phyloP scores from a whole-genome alignment of 2,797 vertebrate species.

The Falco berigora region DNA sequence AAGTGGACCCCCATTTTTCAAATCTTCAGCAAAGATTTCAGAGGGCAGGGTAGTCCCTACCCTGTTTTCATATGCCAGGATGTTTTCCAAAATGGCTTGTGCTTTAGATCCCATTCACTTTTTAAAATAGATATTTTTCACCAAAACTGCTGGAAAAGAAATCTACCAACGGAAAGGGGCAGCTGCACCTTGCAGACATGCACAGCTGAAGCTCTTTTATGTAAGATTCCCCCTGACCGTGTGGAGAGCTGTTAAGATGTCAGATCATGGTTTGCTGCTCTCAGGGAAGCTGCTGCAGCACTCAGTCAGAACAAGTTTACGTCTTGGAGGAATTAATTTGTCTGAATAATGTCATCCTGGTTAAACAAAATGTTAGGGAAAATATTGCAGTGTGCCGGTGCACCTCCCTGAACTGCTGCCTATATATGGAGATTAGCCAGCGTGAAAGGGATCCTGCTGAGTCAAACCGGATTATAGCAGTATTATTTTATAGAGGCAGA shows the following conservation, averaged over 20 bases:
- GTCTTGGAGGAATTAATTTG: slow-evolving; percentile 63
- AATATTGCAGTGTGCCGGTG: slow-evolving; percentile 29
- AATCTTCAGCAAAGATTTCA: neutral
- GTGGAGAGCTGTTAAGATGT: slow-evolving; percentile 55
- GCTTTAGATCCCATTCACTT: neutral
- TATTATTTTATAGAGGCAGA: slow-evolving; percentile 45
- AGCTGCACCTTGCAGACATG: slow-evolving; percentile 19
- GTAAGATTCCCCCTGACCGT: slow-evolving; percentile 17
- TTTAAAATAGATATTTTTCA: neutral
- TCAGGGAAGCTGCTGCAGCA: slow-evolving; percentile 37
- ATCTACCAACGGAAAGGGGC: neutral
- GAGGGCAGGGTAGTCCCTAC: neutral
- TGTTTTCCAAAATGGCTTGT: neutral
- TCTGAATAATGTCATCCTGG: slow-evolving; percentile 61
- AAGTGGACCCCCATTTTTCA: neutral
- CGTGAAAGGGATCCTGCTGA: slow-evolving; percentile 37
- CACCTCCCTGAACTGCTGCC: slow-evolving; percentile 51
- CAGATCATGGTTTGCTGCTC: slow-evolving; percentile 55
- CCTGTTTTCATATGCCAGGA: neutral
- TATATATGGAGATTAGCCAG: slow-evolving; percentile 57
- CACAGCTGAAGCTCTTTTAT: slow-evolving; percentile 46
- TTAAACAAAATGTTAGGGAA: slow-evolving; percentile 57
- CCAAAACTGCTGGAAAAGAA: neutral
- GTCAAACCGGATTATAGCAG: slow-evolving; percentile 48
- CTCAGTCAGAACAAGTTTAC: slow-evolving; percentile 62